These are phyloP conservation scores for Synergus itoensis DNA, from an alignment of 2,888 invertebrate genomes.

Conservation along the genomic window DNA sequence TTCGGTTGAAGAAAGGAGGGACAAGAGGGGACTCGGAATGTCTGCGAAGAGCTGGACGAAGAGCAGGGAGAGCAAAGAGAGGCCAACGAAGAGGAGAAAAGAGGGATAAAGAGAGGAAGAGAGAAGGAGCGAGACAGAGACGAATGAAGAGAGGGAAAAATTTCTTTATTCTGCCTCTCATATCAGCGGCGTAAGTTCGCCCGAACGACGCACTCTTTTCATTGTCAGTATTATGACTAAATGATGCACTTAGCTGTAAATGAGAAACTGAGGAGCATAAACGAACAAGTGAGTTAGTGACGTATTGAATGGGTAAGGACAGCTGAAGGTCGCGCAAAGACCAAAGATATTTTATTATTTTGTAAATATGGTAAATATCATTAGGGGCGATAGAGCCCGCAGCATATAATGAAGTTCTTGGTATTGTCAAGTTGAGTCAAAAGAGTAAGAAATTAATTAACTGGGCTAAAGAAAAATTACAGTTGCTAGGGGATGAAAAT, in stretches of 20 bases:
- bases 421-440: neutral
- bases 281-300: neutral
- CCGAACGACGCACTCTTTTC: neutral
- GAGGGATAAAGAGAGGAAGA: constrained; percentile 39
- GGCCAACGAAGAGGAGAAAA: constrained; percentile 42
- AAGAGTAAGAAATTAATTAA: neutral
- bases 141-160: constrained; percentile 39
- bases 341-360: neutral
- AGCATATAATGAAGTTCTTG: neutral
- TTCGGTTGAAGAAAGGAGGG: constrained; percentile 34
- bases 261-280: neutral
- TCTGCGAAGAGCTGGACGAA: constrained; percentile 13
- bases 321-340: neutral
- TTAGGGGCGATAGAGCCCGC: neutral
- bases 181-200: constrained; percentile 17
- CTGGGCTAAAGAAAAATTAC: neutral
- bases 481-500: constrained; percentile 4
- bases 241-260: neutral
- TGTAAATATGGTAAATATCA: neutral
- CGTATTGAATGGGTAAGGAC: neutral
- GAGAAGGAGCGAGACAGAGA: constrained; percentile 46
- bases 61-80: constrained; percentile 45
- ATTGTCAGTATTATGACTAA: constrained; percentile 17
- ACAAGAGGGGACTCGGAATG: constrained; percentile 38
- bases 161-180: constrained; percentile 33